These are phyloP conservation scores for Bhutanitis thaidina DNA, from an alignment of 2,888 invertebrate species.

Conservation along the genomic window DNA sequence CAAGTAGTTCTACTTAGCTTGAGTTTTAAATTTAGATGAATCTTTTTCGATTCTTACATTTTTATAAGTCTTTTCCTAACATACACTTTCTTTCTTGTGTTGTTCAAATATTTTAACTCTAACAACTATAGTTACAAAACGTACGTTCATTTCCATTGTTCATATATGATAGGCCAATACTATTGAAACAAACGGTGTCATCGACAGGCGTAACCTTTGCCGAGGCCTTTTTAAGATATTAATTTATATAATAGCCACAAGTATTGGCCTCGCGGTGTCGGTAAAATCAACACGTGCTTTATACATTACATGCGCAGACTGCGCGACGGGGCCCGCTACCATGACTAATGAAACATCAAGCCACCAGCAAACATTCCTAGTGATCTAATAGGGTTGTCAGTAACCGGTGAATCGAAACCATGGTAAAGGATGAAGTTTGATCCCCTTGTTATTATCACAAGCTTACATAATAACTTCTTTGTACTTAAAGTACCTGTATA, in stretches of 20 bases:
- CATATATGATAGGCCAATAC: neutral
- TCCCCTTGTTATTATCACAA: too few relatives aligned
- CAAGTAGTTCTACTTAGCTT: too few relatives aligned
- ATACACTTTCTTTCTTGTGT: too few relatives aligned
- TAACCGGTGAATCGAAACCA: neutral
- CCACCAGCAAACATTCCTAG: slow-evolving; percentile 4
- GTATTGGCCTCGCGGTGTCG: slow-evolving; percentile 19
- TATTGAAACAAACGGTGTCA: slow-evolving; percentile 21
- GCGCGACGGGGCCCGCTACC: slow-evolving; percentile 42
- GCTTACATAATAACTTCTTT: too few relatives aligned
- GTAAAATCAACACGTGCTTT: slow-evolving; percentile 58
- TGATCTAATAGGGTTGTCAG: slow-evolving; percentile 11
- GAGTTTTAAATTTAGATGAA: too few relatives aligned
- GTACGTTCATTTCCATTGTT: too few relatives aligned
- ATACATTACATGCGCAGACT: slow-evolving; percentile 46
- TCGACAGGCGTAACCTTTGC: slow-evolving; percentile 48
- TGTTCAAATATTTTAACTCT: too few relatives aligned
- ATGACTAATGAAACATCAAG: slow-evolving; percentile 24
- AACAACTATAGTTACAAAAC: too few relatives aligned
- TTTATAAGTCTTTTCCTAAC: too few relatives aligned
- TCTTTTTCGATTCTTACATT: too few relatives aligned
- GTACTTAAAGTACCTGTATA: neutral
- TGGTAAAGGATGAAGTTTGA: too few relatives aligned
- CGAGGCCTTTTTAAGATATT: slow-evolving; percentile 59
- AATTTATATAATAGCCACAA: slow-evolving; percentile 46